Conservation (phyloP, 2,797 vertebrate species). For the Gymnopithys bicolor region DNA sequence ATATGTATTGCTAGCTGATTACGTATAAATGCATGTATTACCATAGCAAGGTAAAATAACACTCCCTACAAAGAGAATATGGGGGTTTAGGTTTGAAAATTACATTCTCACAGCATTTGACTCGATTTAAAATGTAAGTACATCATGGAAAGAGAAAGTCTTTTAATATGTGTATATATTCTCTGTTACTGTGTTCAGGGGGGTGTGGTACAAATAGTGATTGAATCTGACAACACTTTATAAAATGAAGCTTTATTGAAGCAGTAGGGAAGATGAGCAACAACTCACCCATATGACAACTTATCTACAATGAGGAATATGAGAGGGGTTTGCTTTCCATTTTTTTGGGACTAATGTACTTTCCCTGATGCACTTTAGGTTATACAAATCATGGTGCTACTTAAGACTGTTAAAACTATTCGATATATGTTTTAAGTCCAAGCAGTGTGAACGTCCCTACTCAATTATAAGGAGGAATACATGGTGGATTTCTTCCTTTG, state of each 20-base stretch:
- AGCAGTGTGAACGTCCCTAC: background rate
- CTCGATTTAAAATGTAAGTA: background rate
- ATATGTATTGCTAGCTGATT: background rate
- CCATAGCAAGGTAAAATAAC: background rate
- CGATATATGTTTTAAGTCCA: background rate
- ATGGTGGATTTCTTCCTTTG: background rate
- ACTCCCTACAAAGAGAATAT: background rate
- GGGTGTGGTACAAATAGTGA: background rate
- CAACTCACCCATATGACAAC: fast-evolving
- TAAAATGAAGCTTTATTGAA: background rate
- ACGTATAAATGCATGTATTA: background rate
- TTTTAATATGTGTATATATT: background rate
- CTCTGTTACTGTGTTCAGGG: background rate
- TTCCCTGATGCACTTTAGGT: background rate
- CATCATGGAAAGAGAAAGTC: background rate
- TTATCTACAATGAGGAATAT: background rate
- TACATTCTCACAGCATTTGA: background rate
- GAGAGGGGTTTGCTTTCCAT: background rate
- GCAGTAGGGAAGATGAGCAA: background rate
- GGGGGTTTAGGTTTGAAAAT: background rate
- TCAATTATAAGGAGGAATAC: background rate
- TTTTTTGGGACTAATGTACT: background rate
- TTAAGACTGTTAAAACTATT: background rate
- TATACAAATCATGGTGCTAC: fast-evolving
- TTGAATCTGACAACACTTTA: background rate